Percentiles rank a stretch among this genome's conserved stretches.
Evolutionary conservation across 2,113 vertebrate genomes (phyloP).

Genomic region (Numida meleagris): DNA sequence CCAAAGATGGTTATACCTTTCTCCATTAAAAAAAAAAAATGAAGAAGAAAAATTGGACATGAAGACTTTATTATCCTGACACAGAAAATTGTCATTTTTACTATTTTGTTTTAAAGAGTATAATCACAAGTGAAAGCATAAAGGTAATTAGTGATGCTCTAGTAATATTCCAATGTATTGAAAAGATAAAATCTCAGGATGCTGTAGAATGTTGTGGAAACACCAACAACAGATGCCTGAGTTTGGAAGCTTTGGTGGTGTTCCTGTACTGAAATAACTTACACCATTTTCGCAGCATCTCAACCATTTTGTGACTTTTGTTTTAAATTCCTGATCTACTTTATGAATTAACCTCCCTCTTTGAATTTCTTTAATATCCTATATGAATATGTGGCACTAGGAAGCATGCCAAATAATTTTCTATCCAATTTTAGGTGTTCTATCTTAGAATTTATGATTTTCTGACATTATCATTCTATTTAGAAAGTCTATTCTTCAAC

Average conservation of each 20-base stretch:
- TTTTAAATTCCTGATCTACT: background rate
- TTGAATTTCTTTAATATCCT: constrained; percentile 18
- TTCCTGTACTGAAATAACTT: background rate
- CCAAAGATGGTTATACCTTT: background rate
- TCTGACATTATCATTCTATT: background rate
- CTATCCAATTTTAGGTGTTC: background rate
- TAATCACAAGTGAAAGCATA: background rate
- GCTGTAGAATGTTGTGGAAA: background rate
- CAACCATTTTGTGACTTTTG: background rate
- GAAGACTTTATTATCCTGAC: constrained; percentile 7
- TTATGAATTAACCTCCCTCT: background rate
- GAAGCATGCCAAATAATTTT: background rate
- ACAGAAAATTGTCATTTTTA: background rate
- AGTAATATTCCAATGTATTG: background rate
- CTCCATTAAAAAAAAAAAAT: background rate
- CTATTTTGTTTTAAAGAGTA: background rate
- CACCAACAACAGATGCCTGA: background rate
- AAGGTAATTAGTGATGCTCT: background rate
- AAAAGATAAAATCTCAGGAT: background rate
- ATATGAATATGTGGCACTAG: background rate
- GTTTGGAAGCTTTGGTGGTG: background rate
- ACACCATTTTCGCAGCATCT: background rate
- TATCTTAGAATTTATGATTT: background rate
- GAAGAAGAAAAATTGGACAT: background rate
- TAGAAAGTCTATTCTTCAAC: background rate